Conservation (phyloP, 2,113 vertebrate genomes). For the Psephotus haematonotus region DNA sequence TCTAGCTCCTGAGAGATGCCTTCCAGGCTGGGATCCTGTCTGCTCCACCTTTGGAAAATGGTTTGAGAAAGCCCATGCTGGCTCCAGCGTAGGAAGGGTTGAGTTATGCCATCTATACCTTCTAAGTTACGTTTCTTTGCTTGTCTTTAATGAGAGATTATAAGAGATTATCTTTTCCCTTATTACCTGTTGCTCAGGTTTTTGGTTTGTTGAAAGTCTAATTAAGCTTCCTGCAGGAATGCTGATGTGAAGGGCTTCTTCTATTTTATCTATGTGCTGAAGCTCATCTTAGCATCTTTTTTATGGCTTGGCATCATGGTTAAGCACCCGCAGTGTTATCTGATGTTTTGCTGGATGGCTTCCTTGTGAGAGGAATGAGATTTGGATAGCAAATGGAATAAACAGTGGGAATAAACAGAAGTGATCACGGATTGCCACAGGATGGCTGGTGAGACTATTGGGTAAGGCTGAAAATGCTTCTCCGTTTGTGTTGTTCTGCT, state of each 20-base stretch:
- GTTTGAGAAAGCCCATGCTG: neutral
- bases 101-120: neutral
- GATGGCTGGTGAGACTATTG: neutral
- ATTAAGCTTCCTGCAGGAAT: conserved; percentile 11
- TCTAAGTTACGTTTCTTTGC: neutral
- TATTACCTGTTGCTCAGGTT: conserved; percentile 57
- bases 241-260: neutral
- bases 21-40: neutral
- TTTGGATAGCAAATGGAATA: neutral
- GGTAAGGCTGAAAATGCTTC: neutral
- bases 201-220: conserved; percentile 1
- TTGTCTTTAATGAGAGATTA: neutral
- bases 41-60: accelerated
- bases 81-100: neutral
- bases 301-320: neutral
- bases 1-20: neutral
- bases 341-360: neutral
- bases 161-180: conserved; percentile 12
- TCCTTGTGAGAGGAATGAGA: neutral
- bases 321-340: neutral
- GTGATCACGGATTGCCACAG: neutral
- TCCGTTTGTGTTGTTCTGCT: neutral
- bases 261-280: neutral
- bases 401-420: neutral
- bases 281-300: neutral